Percentiles rank a stretch among this genome's conserved stretches.
phyloP scores from a whole-genome alignment of 2,113 vertebrate genomes.

The Vulpes lagopus region DNA sequence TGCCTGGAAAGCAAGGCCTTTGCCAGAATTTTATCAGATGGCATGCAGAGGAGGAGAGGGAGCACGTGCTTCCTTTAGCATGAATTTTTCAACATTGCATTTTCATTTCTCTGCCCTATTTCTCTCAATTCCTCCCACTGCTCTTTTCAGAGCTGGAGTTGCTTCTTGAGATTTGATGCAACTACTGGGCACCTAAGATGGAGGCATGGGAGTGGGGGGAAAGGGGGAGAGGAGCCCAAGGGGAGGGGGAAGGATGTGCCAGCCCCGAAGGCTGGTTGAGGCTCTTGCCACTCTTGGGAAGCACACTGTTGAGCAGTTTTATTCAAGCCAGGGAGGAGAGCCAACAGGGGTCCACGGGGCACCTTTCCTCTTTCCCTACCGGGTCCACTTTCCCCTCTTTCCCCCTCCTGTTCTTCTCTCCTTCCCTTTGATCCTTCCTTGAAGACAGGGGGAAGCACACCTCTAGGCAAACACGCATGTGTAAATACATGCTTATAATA shows the following conservation, averaged over 20 bases:
- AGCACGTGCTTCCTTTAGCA: constrained; percentile 25
- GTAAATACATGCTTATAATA: background rate
- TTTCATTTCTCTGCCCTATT: constrained; percentile 53
- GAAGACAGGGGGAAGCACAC: background rate
- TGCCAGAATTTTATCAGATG: constrained; percentile 76
- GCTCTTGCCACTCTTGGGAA: background rate
- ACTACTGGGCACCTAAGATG: background rate
- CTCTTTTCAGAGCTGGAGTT: constrained; percentile 32
- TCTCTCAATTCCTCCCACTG: constrained; percentile 2
- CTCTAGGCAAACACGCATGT: background rate
- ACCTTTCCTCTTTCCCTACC: background rate
- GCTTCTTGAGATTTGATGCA: constrained; percentile 9
- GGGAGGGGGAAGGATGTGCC: background rate
- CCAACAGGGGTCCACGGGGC: background rate
- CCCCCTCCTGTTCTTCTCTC: background rate
- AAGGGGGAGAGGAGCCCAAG: background rate
- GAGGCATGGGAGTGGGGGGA: background rate
- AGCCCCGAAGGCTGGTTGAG: background rate
- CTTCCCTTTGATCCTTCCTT: background rate
- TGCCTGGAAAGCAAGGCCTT: constrained; percentile 67
- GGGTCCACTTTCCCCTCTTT: background rate
- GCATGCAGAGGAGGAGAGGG: background rate
- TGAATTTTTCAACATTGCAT: constrained; percentile 28
- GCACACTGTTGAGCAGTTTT: background rate
- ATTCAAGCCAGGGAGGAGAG: background rate